These are phyloP conservation scores for Ligdia adustata DNA, from an alignment of 2,888 invertebrate species.

Conservation along the genomic window DNA sequence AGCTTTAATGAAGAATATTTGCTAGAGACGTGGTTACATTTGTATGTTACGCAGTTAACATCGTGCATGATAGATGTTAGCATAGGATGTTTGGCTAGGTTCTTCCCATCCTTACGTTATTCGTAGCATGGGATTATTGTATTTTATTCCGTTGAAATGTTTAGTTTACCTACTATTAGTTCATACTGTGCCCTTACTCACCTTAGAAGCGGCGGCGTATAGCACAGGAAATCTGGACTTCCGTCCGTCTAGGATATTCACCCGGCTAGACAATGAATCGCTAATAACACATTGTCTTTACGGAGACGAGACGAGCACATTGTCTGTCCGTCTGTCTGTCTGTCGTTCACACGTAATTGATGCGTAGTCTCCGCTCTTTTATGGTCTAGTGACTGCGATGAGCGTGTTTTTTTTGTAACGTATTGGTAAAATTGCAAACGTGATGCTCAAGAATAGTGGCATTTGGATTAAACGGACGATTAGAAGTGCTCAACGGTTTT, in stretches of 20 bases:
- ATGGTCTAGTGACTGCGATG: constrained; percentile 63
- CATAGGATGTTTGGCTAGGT: no score
- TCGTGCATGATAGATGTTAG: no score
- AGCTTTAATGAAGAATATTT: no score
- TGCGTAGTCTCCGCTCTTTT: constrained; percentile 60
- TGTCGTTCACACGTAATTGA: constrained; percentile 59
- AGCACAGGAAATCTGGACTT: constrained; percentile 78
- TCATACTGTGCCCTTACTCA: constrained; percentile 18
- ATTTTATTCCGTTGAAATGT: no score
- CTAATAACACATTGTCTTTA: constrained; percentile 63
- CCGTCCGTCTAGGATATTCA: constrained; percentile 78
- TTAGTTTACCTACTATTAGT: no score
- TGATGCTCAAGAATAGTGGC: constrained; percentile 19
- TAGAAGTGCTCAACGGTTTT: constrained; percentile 6
- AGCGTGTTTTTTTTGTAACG: constrained; percentile 37
- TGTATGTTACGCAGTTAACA: no score
- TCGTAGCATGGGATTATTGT: no score
- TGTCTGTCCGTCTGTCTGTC: constrained; percentile 46
- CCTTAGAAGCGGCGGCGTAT: constrained; percentile 47
- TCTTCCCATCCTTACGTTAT: no score
- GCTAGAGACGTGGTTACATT: no score
- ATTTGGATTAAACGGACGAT: constrained; percentile 26
- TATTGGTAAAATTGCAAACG: constrained; percentile 21
- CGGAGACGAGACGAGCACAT: constrained; percentile 13
- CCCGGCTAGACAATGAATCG: constrained; percentile 72